phyloP scores from a whole-genome alignment of 2,888 invertebrate species.

The Drosophila tanythrix region DNA sequence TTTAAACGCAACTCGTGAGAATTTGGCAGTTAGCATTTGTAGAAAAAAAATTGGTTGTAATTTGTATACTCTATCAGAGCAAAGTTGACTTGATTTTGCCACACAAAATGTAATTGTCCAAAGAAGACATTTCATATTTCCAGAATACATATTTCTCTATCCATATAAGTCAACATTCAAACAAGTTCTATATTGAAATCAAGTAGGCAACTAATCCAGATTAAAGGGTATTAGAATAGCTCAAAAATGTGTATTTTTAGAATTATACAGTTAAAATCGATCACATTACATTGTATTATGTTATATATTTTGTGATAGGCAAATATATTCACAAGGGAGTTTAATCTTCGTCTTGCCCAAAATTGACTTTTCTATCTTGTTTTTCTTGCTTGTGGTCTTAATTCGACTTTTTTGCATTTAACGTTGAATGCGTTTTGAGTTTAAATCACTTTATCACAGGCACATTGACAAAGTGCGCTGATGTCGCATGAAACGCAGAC shows the following conservation, averaged over 20 bases:
- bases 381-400: slow-evolving; percentile 18
- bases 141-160: background rate
- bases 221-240: background rate
- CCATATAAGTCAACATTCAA: background rate
- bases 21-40: slow-evolving; percentile 29
- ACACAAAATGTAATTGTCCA: background rate
- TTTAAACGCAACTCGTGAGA: slow-evolving; percentile 68
- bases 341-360: background rate
- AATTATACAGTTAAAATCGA: background rate
- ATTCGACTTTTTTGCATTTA: slow-evolving; percentile 62
- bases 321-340: slow-evolving; percentile 10
- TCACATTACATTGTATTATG: background rate
- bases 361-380: background rate
- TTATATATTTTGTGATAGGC: background rate
- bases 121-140: background rate
- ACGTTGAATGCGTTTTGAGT: slow-evolving; percentile 77
- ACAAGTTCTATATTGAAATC: background rate
- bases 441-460: slow-evolving; percentile 77
- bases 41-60: slow-evolving; percentile 20
- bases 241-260: background rate
- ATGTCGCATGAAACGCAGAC: slow-evolving; percentile 72
- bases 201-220: background rate
- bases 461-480: slow-evolving; percentile 76
- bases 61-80: slow-evolving; percentile 22
- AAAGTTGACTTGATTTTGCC: background rate